A percentile compares a stretch with the other conserved stretches of the same genome.
Evolutionary conservation across 2,888 invertebrate genomes (phyloP).

Genomic region (Nomada fabriciana): DNA sequence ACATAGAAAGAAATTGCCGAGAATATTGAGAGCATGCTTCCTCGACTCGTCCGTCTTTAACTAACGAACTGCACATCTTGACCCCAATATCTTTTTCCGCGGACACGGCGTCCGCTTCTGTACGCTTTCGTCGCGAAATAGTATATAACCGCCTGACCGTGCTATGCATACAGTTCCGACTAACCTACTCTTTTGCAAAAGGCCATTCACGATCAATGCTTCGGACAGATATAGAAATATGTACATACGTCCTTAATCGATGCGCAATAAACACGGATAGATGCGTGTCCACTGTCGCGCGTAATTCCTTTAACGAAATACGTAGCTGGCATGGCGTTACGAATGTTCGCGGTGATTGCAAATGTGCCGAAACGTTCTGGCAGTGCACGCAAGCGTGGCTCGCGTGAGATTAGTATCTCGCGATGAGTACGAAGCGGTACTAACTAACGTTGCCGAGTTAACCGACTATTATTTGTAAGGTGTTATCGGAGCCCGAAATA

Average conservation of each 20-base stretch:
- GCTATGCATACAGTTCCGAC: too few relatives aligned
- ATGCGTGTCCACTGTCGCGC: too few relatives aligned
- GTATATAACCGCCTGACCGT: not conserved
- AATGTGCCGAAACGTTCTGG: constrained; percentile 7
- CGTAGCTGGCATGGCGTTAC: too few relatives aligned
- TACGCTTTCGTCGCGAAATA: not conserved
- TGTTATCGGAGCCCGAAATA: constrained; percentile 15
- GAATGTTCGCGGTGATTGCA: too few relatives aligned
- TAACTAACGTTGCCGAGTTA: constrained; percentile 26
- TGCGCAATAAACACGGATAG: not conserved
- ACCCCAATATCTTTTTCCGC: constrained; percentile 45
- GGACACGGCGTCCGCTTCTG: constrained; percentile 22
- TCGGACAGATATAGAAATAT: too few relatives aligned
- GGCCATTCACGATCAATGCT: not conserved
- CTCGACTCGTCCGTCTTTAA: constrained; percentile 14
- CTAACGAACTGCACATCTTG: constrained; percentile 51
- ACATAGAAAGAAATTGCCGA: not conserved
- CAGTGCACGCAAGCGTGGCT: constrained; percentile 21
- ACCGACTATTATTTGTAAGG: constrained; percentile 18
- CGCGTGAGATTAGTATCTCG: constrained; percentile 62
- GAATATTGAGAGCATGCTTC: constrained; percentile 9
- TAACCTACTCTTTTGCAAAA: too few relatives aligned
- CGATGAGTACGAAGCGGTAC: constrained; percentile 45
- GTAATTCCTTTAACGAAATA: too few relatives aligned
- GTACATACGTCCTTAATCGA: not conserved